These are phyloP conservation scores for Macaca nemestrina DNA, from an alignment of 2,113 vertebrate species.

Conservation along the genomic window DNA sequence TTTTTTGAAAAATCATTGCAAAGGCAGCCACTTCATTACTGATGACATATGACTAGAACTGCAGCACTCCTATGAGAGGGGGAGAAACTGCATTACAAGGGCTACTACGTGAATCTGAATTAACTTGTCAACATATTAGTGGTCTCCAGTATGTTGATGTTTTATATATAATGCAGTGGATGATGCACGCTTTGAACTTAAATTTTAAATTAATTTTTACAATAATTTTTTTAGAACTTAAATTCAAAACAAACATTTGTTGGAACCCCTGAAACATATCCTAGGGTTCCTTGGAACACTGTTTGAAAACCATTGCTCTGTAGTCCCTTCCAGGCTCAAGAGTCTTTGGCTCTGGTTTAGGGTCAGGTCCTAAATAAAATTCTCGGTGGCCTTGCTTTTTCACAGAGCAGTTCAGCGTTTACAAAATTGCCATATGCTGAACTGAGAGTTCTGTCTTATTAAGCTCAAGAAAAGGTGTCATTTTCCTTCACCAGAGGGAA, in stretches of 20 bases:
- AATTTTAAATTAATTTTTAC: neutral
- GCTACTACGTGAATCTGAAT: neutral
- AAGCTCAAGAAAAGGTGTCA: neutral
- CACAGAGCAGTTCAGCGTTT: neutral
- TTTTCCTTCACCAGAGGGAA: neutral
- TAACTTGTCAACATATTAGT: neutral
- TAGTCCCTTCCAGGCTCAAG: neutral
- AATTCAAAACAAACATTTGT: neutral
- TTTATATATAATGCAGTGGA: neutral
- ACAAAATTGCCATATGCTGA: neutral
- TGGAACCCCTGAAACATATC: neutral
- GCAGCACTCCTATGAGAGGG: neutral
- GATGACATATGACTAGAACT: neutral
- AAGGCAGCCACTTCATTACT: neutral
- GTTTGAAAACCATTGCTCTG: neutral
- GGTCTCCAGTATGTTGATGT: neutral
- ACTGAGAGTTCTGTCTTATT: neutral
- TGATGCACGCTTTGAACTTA: neutral
- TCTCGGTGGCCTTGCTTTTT: neutral
- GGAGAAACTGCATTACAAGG: neutral
- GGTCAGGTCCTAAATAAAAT: neutral
- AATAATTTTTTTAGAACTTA: neutral
- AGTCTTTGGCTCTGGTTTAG: neutral
- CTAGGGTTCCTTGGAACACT: neutral
- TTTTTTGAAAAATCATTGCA: neutral